A percentile compares a stretch with the other conserved stretches of the same genome.
Conservation (phyloP, 37 sponge, comb jelly and placozoan species). For the Chondrosia reniformis region DNA sequence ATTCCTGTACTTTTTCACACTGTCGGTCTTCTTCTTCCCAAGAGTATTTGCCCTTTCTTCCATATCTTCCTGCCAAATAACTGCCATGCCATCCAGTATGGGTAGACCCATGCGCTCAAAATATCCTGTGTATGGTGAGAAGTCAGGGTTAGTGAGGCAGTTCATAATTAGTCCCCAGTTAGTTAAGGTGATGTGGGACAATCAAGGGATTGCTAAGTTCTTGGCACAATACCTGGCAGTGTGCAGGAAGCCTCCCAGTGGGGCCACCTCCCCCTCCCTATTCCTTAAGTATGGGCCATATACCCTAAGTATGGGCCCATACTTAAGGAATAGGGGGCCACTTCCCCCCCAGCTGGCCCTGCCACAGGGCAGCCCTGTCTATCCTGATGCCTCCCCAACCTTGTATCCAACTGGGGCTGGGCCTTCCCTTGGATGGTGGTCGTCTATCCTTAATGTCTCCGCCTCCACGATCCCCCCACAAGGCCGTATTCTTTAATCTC, state of each 20-base stretch:
- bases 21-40: neutral
- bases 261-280: too few species aligned
- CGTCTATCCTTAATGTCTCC: too few species aligned
- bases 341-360: too few species aligned
- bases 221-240: neutral
- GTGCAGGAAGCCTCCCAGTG: neutral
- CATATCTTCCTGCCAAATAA: neutral
- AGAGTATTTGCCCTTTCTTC: neutral
- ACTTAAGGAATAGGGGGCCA: too few species aligned
- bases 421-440: too few species aligned
- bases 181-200: neutral
- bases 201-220: neutral
- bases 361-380: too few species aligned
- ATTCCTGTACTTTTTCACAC: neutral
- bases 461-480: too few species aligned
- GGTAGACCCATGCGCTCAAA: neutral
- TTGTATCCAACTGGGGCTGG: too few species aligned
- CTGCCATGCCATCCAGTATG: conserved; percentile 3
- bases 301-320: too few species aligned
- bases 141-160: neutral
- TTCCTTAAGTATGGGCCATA: too few species aligned
- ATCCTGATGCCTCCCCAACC: too few species aligned
- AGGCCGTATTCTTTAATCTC: too few species aligned
- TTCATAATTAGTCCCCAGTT: neutral
- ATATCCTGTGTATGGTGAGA: neutral